Evolutionary conservation across 2,797 vertebrate species (phyloP).

Genomic region (Poeciliopsis gracilis): DNA sequence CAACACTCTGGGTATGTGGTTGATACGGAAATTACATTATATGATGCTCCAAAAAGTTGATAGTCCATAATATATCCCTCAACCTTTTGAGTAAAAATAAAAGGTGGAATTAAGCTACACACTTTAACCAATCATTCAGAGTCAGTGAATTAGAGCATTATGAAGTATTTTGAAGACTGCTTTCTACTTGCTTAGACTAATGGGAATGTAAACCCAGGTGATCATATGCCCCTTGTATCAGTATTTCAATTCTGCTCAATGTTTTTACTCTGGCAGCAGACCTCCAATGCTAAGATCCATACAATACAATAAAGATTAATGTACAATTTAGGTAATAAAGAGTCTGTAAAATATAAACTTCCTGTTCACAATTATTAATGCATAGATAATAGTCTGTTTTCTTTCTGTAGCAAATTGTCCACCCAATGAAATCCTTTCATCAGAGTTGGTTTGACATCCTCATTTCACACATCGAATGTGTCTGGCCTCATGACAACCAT

Average conservation of each 20-base stretch:
- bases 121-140: not conserved
- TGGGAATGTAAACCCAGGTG: conserved; percentile 35
- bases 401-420: conserved; percentile 66
- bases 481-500: conserved; percentile 79
- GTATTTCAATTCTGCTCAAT: not conserved
- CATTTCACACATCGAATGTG: conserved; percentile 75
- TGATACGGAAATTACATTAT: too few relatives aligned
- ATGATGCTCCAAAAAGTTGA: too few relatives aligned
- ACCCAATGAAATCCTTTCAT: conserved; percentile 64
- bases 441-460: conserved; percentile 72
- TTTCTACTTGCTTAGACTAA: conserved; percentile 23
- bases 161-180: not conserved
- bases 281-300: conserved; percentile 14
- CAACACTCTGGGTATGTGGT: too few relatives aligned
- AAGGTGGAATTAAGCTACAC: not conserved
- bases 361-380: conserved; percentile 21
- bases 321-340: conserved; percentile 22
- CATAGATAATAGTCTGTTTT: conserved; percentile 22
- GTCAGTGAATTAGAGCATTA: not conserved
- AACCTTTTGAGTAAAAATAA: not conserved
- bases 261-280: not conserved
- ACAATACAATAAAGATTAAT: conserved; percentile 4
- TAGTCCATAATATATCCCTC: too few relatives aligned
- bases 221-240: conserved; percentile 18
- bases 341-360: conserved; percentile 1